Conservation (phyloP, 2,888 invertebrate species). For the Nomada goodeniana region DNA sequence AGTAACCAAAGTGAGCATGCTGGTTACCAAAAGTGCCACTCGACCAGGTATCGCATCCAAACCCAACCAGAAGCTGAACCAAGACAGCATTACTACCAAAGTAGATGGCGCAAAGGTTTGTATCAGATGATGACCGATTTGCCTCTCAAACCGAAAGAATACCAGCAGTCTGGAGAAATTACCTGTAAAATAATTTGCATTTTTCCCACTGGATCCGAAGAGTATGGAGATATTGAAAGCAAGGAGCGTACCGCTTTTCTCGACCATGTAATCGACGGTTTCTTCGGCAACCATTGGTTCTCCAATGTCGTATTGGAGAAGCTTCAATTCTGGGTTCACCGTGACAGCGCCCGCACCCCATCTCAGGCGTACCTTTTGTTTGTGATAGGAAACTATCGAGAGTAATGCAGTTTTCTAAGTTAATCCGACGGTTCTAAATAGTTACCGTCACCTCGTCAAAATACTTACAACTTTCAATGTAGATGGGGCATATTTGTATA, state of each 20-base stretch:
- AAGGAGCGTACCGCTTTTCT: constrained; percentile 88
- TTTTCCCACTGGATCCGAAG: not conserved
- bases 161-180: constrained; percentile 92
- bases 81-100: constrained; percentile 92
- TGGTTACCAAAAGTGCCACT: constrained; percentile 92
- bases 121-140: constrained; percentile 93
- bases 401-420: constrained; percentile 35
- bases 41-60: constrained; percentile 93
- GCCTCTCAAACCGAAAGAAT: constrained; percentile 92
- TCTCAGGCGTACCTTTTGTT: constrained; percentile 90
- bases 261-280: constrained; percentile 90
- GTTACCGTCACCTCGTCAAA: not conserved
- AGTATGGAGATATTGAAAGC: not conserved
- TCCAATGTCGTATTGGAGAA: constrained; percentile 92
- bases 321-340: constrained; percentile 91
- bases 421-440: constrained; percentile 14
- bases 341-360: constrained; percentile 92
- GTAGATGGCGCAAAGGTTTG: constrained; percentile 94
- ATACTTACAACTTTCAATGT: constrained; percentile 93
- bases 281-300: constrained; percentile 90
- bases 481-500: constrained; percentile 93
- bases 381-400: constrained; percentile 91
- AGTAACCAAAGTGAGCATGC: constrained; percentile 93
- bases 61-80: constrained; percentile 95
- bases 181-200: constrained; percentile 83